Base-by-base conservation (phyloP, 2,888 invertebrate species). In the Parelbella ahira region DNA sequence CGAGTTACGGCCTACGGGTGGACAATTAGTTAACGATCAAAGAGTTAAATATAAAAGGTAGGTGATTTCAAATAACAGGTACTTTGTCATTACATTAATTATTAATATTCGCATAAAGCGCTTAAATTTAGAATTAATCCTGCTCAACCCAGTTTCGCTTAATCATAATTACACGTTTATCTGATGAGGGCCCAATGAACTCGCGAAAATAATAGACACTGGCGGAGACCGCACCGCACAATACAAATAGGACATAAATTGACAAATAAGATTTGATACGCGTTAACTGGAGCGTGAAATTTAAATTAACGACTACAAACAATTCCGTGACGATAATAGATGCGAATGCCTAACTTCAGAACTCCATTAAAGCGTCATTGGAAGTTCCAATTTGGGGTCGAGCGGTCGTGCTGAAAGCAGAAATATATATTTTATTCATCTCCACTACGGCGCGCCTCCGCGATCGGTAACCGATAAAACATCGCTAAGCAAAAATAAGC, bases 361-460 rank as follows among this genome's bases (percentile, higher is more conserved):
- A 81, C 74, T 82, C 75, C 73, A 81, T 83, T 83, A 83, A 77
- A 70, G 58, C 71, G 65, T 58, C 66, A 64, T 68, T 70, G 70
- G 67, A 79, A 81, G 67, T 82, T 80, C 71, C 69, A 62, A 76
- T 84, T 81, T 56, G 68, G 64, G 66, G 63, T 66, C 68, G 65
- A 70, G 61, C 68, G 68, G 62, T 68, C 73, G 74, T 69, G 69
- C 66, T 45, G 50, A 68, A 74, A 64, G 65, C 68, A 70, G 73
- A 78, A 74, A 76, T 72, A 68, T 76, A 78, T 82, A 83, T 83
- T 81, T 83, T 86, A 83, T 84, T 82, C 78, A 79, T 79, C 67
- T 63, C 63, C 66, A 70, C 73, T 72, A 75, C 76, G 74, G 62
- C 69, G 71, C 67, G 72, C 69, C 68, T 68, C 68, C 58, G 57